Percentiles rank a stretch among this genome's conserved stretches.
Conservation (phyloP, 92 coral and sea anemone species). For the Montipora capitata region DNA sequence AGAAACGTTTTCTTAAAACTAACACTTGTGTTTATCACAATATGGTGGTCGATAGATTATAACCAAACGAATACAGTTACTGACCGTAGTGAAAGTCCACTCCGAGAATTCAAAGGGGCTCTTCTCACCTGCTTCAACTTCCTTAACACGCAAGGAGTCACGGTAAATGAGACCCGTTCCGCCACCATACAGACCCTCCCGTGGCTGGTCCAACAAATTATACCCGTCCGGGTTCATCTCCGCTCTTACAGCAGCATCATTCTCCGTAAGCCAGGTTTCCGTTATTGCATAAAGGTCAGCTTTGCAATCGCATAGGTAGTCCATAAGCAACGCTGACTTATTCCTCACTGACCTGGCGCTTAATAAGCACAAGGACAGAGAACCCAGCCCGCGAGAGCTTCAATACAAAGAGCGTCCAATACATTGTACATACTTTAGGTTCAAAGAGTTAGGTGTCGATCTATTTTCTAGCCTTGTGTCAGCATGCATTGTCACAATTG, state of each 20-base stretch:
- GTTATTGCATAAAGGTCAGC: conserved; percentile 46
- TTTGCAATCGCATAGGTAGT: conserved; percentile 46
- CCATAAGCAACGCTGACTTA: conserved; percentile 49
- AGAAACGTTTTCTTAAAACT: too few species aligned
- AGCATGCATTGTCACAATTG: conserved; percentile 17
- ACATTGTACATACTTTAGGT: conserved; percentile 20
- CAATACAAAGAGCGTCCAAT: too few species aligned
- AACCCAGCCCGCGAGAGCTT: too few species aligned
- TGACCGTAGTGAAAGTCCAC: conserved; percentile 2
- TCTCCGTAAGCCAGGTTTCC: conserved; percentile 34
- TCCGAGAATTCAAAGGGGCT: conserved; percentile 17
- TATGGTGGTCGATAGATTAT: conserved; percentile 9
- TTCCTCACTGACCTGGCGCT: conserved; percentile 36
- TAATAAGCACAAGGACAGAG: too few species aligned
- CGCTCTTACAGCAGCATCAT: conserved; percentile 8
- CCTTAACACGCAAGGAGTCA: conserved; percentile 9
- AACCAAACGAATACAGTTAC: background rate
- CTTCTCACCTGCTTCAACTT: conserved; percentile 14
- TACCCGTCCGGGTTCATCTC: conserved; percentile 3
- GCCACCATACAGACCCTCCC: conserved; percentile 23
- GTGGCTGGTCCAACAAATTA: conserved; percentile 19
- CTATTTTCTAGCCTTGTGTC: conserved; percentile 1
- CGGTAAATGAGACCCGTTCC: conserved; percentile 30
- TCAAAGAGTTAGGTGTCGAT: conserved; percentile 3
- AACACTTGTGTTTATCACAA: background rate